A percentile compares a stretch with the other conserved stretches of the same genome.
Conservation (phyloP, 2,113 vertebrate species). For the Sakesphorus luctuosus region DNA sequence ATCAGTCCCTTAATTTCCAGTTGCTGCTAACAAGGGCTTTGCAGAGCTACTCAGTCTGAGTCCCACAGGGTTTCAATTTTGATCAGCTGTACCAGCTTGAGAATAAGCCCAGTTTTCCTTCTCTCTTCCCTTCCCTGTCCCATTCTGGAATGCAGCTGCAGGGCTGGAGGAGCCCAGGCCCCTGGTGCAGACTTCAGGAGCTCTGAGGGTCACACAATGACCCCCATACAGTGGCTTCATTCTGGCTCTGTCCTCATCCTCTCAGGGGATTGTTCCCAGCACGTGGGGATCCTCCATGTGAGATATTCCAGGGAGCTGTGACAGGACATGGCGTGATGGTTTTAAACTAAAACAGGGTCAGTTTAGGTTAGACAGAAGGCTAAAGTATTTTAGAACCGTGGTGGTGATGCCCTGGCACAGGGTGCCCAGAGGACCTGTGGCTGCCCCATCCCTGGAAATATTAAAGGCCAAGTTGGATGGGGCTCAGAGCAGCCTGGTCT, state of each 20-base stretch:
- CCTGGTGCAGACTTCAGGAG: not conserved
- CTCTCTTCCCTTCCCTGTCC: not conserved
- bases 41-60: not conserved
- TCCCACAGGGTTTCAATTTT: not conserved
- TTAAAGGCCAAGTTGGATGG: not conserved
- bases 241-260: not conserved
- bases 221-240: accelerated
- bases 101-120: not conserved
- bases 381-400: not conserved
- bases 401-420: not conserved
- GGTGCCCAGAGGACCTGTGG: not conserved
- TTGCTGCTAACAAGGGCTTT: not conserved
- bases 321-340: not conserved
- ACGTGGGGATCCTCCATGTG: accelerated
- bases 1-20: slow-evolving; percentile 11
- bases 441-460: not conserved
- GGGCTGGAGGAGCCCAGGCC: not conserved
- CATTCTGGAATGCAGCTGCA: accelerated
- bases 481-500: not conserved
- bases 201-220: not conserved
- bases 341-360: not conserved
- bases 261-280: not conserved
- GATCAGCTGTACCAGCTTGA: not conserved
- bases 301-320: not conserved
- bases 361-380: not conserved